Evolutionary conservation across 1,140 invertebrate genomes (phyloP).

Genomic region (Triops cancriformis): DNA sequence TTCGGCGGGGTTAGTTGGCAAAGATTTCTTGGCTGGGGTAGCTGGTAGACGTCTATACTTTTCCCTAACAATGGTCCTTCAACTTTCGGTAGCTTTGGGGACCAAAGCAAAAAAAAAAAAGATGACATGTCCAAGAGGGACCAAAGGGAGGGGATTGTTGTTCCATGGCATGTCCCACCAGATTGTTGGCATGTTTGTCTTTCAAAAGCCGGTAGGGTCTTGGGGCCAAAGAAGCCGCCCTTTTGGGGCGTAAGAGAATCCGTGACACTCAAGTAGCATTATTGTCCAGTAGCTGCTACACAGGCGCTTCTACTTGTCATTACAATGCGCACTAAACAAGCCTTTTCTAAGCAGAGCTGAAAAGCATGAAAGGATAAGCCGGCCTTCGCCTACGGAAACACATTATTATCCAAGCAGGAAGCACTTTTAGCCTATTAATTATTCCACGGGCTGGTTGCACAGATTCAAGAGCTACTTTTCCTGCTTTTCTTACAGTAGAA

Average conservation of each 20-base stretch:
- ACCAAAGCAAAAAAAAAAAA: not conserved
- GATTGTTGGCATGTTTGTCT: slow-evolving; percentile 6
- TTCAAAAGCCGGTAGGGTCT: not conserved
- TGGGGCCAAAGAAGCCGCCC: not conserved
- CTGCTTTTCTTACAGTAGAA: not conserved
- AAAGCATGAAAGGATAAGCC: not conserved
- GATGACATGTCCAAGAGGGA: not conserved
- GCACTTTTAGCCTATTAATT: not conserved
- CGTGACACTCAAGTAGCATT: not conserved
- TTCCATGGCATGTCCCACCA: slow-evolving; percentile 2
- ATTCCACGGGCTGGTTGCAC: not conserved
- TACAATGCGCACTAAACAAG: not conserved
- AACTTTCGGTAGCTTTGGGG: not conserved
- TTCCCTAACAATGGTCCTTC: not conserved
- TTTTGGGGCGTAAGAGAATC: not conserved
- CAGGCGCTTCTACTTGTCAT: not conserved
- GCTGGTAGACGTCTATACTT: not conserved
- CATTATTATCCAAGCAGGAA: slow-evolving; percentile 14
- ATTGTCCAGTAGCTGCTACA: too few species aligned
- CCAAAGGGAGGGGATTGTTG: not conserved
- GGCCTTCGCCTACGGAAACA: not conserved
- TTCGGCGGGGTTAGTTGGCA: too few species aligned
- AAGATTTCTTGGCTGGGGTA: not conserved
- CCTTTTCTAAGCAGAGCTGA: not conserved
- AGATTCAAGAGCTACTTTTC: not conserved